phyloP scores from a whole-genome alignment of 2,113 vertebrate species.

The Aldabrachelys gigantea region DNA sequence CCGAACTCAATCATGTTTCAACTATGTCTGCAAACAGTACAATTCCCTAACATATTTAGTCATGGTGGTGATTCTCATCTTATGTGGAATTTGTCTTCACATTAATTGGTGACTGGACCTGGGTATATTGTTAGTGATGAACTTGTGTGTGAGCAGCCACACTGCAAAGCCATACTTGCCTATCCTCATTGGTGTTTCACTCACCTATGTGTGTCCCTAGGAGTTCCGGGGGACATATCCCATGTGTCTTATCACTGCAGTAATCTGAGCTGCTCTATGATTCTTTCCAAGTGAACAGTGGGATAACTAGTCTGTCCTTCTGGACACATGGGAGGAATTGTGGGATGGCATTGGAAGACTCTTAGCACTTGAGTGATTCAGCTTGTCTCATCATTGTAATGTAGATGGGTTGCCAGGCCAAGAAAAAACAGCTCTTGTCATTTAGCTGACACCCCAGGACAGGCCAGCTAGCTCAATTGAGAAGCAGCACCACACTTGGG shows the following conservation, averaged over 20 bases:
- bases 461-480: neutral
- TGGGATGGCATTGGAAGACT: neutral
- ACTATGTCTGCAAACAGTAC: neutral
- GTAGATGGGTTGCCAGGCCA: neutral
- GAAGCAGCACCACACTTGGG: neutral
- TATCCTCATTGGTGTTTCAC: neutral
- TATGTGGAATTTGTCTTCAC: neutral
- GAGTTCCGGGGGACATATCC: too few relatives aligned
- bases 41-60: neutral
- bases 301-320: neutral
- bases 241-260: neutral
- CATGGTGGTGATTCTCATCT: neutral
- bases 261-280: neutral
- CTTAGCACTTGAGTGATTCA: neutral
- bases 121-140: neutral
- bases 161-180: neutral
- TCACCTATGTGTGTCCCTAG: neutral
- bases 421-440: neutral
- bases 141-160: neutral
- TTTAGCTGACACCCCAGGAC: neutral
- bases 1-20: neutral
- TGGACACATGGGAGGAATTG: neutral
- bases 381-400: neutral
- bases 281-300: neutral
- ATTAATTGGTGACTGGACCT: neutral